Base-by-base conservation (phyloP, 2,888 invertebrate species). In the Synanthedon formicaeformis region DNA sequence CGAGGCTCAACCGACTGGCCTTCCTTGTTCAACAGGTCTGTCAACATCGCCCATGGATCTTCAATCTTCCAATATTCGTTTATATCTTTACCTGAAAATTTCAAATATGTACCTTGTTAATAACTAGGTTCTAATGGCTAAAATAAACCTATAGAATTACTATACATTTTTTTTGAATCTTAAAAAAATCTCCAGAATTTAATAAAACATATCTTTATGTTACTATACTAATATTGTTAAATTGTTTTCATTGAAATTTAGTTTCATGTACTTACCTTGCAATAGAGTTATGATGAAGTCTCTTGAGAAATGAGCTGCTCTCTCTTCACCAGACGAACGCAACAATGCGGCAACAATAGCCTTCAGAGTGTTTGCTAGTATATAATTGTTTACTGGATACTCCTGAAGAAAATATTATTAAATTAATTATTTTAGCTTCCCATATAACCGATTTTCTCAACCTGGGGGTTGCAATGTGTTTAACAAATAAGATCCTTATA, bases 281-380 rank as follows among this genome's bases (percentile, higher is more conserved):
- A 99, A 78, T 67, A 94, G 94, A 2, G 94, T 92, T 54, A 99
- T 90, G 53, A 98, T 90, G 68, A 95, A 93, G 73, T 99, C 98
- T 53, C 94, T 88, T 1, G 98, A 91, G 81, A 99, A 96, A 54
- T 88, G 79, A 54, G 92, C 90, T 0, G 95, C 91, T 53, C 89
- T 89, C 52, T 91, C 89, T 48, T 87, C 75, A 34, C 92, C 91
- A 27, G 92, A 89, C 27, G 93, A 93, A 54, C 88, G 81, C 1
- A 90, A 78, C 4, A 98, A 75, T 0, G 95, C 95, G 13, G 92
- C 94, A 41, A 97, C 90, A 6, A 98, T 78, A 0, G 98, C 96
- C 68, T 93, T 91, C 54, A 98, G 91, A 18, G 94, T 91, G 45
- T 90, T 89, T 1, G 93, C 90, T 55, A 96, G 75, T 0, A 92